Conservation (phyloP, 2,113 vertebrate species). For the Oreocharis arfaki region DNA sequence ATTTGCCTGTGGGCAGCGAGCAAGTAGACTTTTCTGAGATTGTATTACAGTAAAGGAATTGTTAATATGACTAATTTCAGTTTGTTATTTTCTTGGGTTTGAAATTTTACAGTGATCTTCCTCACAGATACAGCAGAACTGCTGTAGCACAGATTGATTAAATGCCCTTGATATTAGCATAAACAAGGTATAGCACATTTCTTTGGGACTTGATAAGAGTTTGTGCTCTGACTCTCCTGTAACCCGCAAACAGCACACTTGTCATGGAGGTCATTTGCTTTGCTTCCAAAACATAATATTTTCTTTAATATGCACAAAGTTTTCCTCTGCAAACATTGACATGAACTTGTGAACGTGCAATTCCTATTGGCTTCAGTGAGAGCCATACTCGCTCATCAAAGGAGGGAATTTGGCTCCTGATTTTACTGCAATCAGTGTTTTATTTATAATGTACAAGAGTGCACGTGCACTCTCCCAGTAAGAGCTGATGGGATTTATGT, state of each 20-base stretch:
- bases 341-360: neutral
- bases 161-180: neutral
- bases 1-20: neutral
- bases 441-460: slow-evolving; percentile 26
- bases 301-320: neutral
- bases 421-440: slow-evolving; percentile 43
- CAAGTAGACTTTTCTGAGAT: neutral
- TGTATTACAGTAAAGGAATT: neutral
- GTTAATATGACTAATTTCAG: neutral
- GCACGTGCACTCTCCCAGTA: slow-evolving; percentile 13
- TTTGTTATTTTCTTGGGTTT: neutral
- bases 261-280: neutral
- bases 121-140: neutral
- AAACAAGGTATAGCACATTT: neutral
- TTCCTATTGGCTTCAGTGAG: neutral
- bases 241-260: neutral
- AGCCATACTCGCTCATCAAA: slow-evolving; percentile 1
- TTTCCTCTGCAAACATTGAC: slow-evolving; percentile 1
- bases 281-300: neutral
- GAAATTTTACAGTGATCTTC: neutral
- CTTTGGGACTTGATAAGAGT: neutral
- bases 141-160: neutral
- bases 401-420: slow-evolving; percentile 22
- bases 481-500: slow-evolving; percentile 15
- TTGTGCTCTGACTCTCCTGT: neutral